Base-by-base conservation (phyloP, 2,888 invertebrate genomes). In the Steromphala cineraria region DNA sequence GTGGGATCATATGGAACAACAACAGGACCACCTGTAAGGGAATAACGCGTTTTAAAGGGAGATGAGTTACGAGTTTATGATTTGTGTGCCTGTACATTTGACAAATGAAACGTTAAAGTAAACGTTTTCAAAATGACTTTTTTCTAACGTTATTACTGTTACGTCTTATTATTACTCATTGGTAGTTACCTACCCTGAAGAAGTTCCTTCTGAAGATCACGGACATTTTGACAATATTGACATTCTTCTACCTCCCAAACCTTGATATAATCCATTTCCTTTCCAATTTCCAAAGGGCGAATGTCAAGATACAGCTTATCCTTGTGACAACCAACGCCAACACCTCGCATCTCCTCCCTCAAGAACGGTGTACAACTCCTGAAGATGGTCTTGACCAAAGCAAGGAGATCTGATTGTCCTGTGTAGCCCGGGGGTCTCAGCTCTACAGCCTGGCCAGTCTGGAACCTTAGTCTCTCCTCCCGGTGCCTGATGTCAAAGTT, bases 291-390 rank as follows among this genome's bases (percentile, higher is more conserved):
- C 28, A 82, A 62, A 4, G 83, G 81, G 21, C 83, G 67, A 10
- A 83, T 53, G 53, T 83, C 83, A 4, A 83, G 28, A 40, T 83
- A 83, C n/a, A 83, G 40, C 31, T 53, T 52, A 56, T 81, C 81
- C 17, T 13, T 36, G 55, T 83, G 83, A 56, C 80, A 80, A 21
- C 83, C 83, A 52, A 81, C 17, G 0, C 83, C 83, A 0, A 83
- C 46, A 17, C 67, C 77, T 31, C 83, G 67, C 76, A 80, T 75
- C 67, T 82, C 53, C 19, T 56, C 78, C 21, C 80, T 74, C n/a
- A 82, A 67, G 52, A 82, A 53, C 4, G 80, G 74, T 19, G 78
- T 77, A 31, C 82, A 82, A 17, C 28, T 56, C 17, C 75, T 53
- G 4, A 80, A 55, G 10, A 80, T n/a, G 10, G 46, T 53, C 13